Conservation (phyloP, 1,140 invertebrate genomes). For the Trichonephila clavipes region DNA sequence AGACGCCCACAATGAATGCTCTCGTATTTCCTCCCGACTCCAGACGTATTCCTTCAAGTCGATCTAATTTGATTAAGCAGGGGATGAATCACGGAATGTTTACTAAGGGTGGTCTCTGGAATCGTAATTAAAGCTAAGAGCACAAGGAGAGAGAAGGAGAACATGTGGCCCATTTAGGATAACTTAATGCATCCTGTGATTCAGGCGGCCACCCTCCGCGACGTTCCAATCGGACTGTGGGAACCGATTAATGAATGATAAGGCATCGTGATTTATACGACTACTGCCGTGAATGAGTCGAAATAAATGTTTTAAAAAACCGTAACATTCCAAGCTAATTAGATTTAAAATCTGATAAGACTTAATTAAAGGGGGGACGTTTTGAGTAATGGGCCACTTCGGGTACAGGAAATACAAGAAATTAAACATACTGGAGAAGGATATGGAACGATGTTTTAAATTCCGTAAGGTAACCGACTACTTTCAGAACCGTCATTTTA, state of each 20-base stretch:
- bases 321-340: too few species aligned
- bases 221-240: background rate
- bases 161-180: slow-evolving; percentile 5
- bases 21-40: background rate
- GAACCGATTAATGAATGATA: background rate
- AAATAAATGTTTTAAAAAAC: too few species aligned
- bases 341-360: too few species aligned
- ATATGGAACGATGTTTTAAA: too few species aligned
- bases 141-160: background rate
- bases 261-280: background rate
- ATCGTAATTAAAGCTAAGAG: background rate
- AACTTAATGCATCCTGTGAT: background rate
- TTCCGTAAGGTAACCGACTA: too few species aligned
- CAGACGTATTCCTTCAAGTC: background rate
- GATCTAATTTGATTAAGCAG: background rate
- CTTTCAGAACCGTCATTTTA: too few species aligned
- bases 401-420: too few species aligned
- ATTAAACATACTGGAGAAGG: too few species aligned
- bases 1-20: background rate
- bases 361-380: too few species aligned
- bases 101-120: background rate
- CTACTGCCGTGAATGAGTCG: too few species aligned
- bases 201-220: background rate
- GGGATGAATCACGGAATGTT: slow-evolving; percentile 21
- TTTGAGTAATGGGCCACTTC: too few species aligned